A percentile compares a stretch with the other conserved stretches of the same genome.
phyloP scores from a whole-genome alignment of 2,113 vertebrate genomes.

The Hypomesus transpacificus region DNA sequence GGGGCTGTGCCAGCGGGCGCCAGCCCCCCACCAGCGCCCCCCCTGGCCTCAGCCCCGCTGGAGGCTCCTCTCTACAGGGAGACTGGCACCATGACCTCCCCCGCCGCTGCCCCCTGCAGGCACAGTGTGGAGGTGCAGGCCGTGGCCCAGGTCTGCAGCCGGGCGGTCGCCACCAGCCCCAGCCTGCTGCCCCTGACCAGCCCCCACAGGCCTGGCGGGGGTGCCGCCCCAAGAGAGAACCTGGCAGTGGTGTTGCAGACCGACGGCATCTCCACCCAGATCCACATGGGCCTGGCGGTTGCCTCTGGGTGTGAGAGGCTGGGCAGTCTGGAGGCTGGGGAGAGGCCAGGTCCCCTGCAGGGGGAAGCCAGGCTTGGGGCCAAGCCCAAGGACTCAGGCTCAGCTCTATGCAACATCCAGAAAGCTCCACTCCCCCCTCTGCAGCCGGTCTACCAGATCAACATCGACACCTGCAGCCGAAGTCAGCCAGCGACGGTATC shows the following conservation, averaged over 20 bases:
- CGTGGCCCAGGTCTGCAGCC: conserved; percentile 77
- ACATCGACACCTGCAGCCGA: conserved; percentile 49
- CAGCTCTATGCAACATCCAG: conserved; percentile 52
- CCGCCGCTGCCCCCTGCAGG: conserved; percentile 12
- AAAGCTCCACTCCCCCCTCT: conserved; percentile 43
- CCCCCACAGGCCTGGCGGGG: conserved; percentile 48
- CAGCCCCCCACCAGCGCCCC: not conserved
- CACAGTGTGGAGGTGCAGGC: conserved; percentile 86
- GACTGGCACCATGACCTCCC: conserved; percentile 82
- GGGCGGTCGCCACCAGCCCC: conserved; percentile 86
- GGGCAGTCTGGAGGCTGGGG: conserved; percentile 49
- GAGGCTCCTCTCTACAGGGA: conserved; percentile 56
- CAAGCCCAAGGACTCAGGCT: conserved; percentile 46
- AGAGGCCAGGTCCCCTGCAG: conserved; percentile 41
- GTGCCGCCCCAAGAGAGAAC: conserved; percentile 64
- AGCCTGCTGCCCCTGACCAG: conserved; percentile 77
- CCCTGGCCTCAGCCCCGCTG: conserved; percentile 51
- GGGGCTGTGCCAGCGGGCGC: not conserved
- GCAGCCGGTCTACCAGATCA: conserved; percentile 71
- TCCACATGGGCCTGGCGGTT: conserved; percentile 21
- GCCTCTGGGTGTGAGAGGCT: conserved; percentile 51
- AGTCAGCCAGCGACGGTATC: conserved; percentile 20
- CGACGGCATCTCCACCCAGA: conserved; percentile 29
- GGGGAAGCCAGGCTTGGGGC: conserved; percentile 46
- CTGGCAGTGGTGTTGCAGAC: conserved; percentile 70